Evolutionary conservation across 2,113 vertebrate species (phyloP).

Genomic region (Perca fluviatilis): DNA sequence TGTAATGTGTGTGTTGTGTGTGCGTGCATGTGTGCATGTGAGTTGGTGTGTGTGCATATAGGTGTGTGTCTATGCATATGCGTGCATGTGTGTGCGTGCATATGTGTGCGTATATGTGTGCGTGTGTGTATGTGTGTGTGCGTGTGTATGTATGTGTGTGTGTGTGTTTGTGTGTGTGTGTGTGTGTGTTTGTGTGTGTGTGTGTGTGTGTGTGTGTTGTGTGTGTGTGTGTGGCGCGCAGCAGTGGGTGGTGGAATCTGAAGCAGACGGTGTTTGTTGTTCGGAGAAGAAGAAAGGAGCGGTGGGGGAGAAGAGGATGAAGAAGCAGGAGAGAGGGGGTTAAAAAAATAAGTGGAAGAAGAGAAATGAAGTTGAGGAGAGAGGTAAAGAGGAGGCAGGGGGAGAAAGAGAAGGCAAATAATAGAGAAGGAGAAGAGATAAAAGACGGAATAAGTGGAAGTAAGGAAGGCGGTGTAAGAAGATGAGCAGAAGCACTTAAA

Average conservation of each 20-base stretch:
- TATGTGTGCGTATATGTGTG: too few relatives aligned
- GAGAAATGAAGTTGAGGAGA: background rate
- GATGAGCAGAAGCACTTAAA: too few relatives aligned
- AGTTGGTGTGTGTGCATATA: accelerated
- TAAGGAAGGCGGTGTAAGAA: background rate
- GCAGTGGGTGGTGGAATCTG: constrained; percentile 47
- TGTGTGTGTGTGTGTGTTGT: too few relatives aligned
- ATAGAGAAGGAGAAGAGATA: too few relatives aligned
- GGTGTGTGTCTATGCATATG: too few relatives aligned
- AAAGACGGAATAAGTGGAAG: background rate
- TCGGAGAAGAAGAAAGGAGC: constrained; percentile 37
- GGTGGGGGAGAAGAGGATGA: background rate
- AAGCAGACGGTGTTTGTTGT: constrained; percentile 66
- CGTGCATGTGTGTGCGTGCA: too few relatives aligned
- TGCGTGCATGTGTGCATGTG: background rate
- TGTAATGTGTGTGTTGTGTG: too few relatives aligned
- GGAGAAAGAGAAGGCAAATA: background rate
- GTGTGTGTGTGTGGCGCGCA: background rate
- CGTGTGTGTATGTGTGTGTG: too few relatives aligned
- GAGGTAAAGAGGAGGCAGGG: background rate
- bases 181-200: too few relatives aligned
- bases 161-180: too few relatives aligned
- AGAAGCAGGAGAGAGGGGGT: background rate
- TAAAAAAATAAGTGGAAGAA: background rate
- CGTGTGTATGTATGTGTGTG: accelerated